Base-by-base conservation (phyloP, 23 tunicate genomes). In the Styela clava region DNA sequence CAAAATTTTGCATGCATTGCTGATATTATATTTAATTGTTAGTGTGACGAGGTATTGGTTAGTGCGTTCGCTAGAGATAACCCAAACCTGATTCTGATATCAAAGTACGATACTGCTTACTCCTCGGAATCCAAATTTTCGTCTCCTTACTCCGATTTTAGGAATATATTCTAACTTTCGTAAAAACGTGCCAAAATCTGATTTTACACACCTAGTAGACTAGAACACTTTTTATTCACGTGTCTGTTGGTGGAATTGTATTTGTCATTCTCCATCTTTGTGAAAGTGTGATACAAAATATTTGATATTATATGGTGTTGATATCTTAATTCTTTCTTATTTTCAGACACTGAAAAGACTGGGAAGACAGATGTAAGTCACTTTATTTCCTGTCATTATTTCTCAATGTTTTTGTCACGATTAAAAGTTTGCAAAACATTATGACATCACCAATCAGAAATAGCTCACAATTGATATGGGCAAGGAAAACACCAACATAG, bases 281-380 rank as follows among this genome's bases (percentile, higher is more conserved):
- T n/a, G n/a, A n/a, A n/a, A n/a, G n/a, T n/a, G n/a, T n/a, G n/a
- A n/a, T n/a, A n/a, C n/a, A n/a, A 44, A 44, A 44, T 7, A 44
- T 44, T 5, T 44, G 56, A 5, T 44, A 12, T 44, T 44, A 44
- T 44, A 7, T 44, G 56, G 56, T 44, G 56, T 12, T 44, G 12
- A 44, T 7, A 7, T 44, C 12, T 44, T 44, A 7, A 44, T 5
- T 44, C 12, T 44, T 44, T 5, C 12, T 30, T 30, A 71, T 71
- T 71, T 71, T 12, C 28, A 71, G 77, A 30, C 35, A 18, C 32
- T 71, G 77, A 71, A 16, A 71, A 71, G 77, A 5, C 35, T 34
- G 34, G 32, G 5, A 71, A 71, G 35, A 34, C 77, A 71, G 77
- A 71, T 33, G 77, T 71, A 16, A 21, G 77, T 71, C n/a, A 21